Conservation (phyloP, 2,888 invertebrate species). For the Epsilonema sp. region DNA sequence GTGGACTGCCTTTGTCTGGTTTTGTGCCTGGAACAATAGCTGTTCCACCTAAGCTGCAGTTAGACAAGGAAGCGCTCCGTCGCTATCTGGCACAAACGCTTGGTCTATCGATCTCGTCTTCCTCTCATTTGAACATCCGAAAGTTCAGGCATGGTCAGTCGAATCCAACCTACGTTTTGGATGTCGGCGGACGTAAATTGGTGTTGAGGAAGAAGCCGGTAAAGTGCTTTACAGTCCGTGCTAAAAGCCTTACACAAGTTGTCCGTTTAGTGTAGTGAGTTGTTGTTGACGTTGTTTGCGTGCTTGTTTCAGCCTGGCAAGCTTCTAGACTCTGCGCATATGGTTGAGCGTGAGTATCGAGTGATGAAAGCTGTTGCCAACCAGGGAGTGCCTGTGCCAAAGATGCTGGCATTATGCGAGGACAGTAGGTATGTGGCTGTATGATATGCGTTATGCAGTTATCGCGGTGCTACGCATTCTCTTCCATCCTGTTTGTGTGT, state of each 20-base stretch:
- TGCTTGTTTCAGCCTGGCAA: constrained; percentile 29
- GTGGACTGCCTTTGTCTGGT: constrained; percentile 20
- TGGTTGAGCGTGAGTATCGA: constrained; percentile 32
- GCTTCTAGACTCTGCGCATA: constrained; percentile 34
- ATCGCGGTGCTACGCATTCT: not conserved
- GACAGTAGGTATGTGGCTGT: constrained; percentile 20
- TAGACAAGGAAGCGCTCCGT: constrained; percentile 10
- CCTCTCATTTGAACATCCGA: no score
- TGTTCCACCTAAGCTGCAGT: constrained; percentile 21
- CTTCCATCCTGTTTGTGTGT: not conserved
- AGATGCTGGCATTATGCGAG: constrained; percentile 26
- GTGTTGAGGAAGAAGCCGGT: constrained; percentile 36
- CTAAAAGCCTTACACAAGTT: not conserved
- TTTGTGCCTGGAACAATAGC: constrained; percentile 21
- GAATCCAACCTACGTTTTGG: constrained; percentile 34
- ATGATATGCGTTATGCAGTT: no score
- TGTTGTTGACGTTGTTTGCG: not conserved
- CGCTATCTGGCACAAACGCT: not conserved
- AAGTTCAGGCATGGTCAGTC: constrained; percentile 33
- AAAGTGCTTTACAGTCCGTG: constrained; percentile 10
- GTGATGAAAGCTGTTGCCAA: constrained; percentile 30
- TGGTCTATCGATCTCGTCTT: not conserved
- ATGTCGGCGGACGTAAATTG: constrained; percentile 26
- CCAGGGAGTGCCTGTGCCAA: constrained; percentile 32
- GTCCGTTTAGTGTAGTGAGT: no score